These are phyloP conservation scores for Porphyrio hochstetteri DNA, from an alignment of 2,113 vertebrate genomes.

Conservation along the genomic window DNA sequence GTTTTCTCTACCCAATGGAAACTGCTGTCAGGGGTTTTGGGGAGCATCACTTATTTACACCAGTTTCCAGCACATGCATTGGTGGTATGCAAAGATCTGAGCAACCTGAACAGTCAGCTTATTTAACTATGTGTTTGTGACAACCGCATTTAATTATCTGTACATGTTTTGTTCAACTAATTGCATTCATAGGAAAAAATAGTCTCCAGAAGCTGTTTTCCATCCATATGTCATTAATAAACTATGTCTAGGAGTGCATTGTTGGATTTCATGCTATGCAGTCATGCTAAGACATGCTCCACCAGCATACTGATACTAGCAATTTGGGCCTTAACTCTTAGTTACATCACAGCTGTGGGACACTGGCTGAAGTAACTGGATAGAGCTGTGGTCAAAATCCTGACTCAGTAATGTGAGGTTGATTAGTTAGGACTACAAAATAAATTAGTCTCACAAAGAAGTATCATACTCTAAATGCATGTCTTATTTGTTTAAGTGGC, in stretches of 20 bases:
- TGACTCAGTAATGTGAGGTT: not conserved
- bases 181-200: not conserved
- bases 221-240: not conserved
- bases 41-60: not conserved
- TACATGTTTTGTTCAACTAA: not conserved
- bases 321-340: not conserved
- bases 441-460: not conserved
- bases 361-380: not conserved
- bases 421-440: not conserved
- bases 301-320: not conserved
- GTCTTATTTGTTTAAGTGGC: not conserved
- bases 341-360: not conserved
- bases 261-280: not conserved
- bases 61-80: fast-evolving
- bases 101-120: not conserved
- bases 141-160: not conserved
- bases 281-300: not conserved
- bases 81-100: not conserved
- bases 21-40: not conserved
- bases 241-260: not conserved
- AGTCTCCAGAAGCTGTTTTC: not conserved
- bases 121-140: not conserved
- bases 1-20: not conserved
- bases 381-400: not conserved
- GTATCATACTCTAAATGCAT: not conserved